Evolutionary conservation across 2,888 invertebrate genomes (phyloP).

Genomic region (Blomia tropicalis): DNA sequence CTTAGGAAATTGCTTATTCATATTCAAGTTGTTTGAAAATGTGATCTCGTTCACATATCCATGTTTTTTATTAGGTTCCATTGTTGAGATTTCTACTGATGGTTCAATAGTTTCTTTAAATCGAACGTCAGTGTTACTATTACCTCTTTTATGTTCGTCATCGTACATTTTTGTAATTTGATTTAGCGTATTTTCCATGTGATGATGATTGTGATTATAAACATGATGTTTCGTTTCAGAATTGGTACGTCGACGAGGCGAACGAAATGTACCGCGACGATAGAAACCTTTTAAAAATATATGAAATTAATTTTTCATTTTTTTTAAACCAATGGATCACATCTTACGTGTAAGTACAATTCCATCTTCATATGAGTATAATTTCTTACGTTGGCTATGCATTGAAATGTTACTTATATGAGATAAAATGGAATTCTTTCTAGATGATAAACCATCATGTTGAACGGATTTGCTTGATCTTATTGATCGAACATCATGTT

Average conservation of each 20-base stretch:
- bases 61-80: background rate
- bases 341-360: slow-evolving; percentile 2
- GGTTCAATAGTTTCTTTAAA: background rate
- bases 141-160: background rate
- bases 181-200: background rate
- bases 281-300: background rate
- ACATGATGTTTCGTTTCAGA: background rate
- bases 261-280: background rate
- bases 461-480: background rate
- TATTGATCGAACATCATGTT: slow-evolving; percentile 30
- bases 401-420: background rate
- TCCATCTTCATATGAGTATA: background rate
- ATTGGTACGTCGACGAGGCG: background rate
- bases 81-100: background rate
- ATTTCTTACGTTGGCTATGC: background rate
- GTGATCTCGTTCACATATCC: background rate
- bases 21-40: background rate
- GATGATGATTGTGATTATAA: background rate
- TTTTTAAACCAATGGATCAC: background rate
- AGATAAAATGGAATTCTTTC: background rate
- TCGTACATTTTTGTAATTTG: background rate
- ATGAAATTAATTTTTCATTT: background rate
- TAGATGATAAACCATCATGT: background rate
- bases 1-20: background rate
- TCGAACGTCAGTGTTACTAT: background rate